Conservation (phyloP, 2,113 vertebrate species). For the Phylloscopus trochilus region DNA sequence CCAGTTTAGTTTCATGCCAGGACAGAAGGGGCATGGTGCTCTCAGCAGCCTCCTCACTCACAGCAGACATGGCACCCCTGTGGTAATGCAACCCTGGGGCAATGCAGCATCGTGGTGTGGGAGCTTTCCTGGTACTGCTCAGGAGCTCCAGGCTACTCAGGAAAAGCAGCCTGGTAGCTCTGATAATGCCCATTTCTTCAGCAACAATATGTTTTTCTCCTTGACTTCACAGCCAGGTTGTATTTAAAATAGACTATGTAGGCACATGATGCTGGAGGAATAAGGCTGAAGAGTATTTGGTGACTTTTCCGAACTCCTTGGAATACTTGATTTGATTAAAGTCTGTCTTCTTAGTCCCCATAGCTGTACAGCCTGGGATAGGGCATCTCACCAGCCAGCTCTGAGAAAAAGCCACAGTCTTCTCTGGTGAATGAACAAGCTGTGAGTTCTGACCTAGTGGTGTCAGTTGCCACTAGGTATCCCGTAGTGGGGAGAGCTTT, state of each 20-base stretch:
- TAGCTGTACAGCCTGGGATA: background rate
- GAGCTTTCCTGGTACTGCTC: background rate
- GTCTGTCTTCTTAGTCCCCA: background rate
- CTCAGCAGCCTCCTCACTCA: background rate
- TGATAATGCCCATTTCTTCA: background rate
- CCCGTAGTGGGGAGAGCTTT: background rate
- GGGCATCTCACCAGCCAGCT: background rate
- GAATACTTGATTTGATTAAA: background rate
- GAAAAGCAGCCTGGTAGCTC: background rate
- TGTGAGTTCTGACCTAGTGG: background rate
- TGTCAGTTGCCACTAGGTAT: background rate
- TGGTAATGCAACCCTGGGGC: background rate
- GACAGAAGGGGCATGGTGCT: background rate
- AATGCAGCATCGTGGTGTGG: accelerated
- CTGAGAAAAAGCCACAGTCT: background rate
- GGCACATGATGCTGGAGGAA: background rate
- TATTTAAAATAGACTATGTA: background rate
- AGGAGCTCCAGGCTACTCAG: background rate
- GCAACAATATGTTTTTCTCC: background rate
- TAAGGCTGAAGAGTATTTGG: background rate
- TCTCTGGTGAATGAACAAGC: background rate
- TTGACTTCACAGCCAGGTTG: background rate
- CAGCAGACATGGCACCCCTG: accelerated
- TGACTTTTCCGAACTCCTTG: background rate
- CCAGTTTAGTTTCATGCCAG: background rate